phyloP scores from a whole-genome alignment of 2,797 vertebrate species.

The Scyliorhinus canicula region DNA sequence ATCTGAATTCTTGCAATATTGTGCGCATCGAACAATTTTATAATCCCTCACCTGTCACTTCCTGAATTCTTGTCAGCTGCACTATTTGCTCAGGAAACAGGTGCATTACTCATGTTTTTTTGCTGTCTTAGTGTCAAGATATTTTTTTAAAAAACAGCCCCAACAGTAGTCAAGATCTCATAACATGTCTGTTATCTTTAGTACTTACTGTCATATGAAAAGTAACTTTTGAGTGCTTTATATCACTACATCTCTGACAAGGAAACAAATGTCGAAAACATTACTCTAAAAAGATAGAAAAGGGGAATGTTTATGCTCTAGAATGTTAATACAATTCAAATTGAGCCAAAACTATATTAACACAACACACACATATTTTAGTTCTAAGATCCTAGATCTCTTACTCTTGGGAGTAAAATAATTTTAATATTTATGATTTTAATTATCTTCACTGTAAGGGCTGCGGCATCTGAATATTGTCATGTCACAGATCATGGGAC shows the following conservation, averaged over 20 bases:
- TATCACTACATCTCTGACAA: slow-evolving; percentile 53
- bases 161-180: slow-evolving; percentile 48
- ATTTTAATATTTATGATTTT: not conserved
- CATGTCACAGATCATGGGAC: not conserved
- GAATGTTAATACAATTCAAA: not conserved
- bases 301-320: not conserved
- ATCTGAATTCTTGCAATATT: not conserved
- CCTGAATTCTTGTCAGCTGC: slow-evolving; percentile 44
- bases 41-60: slow-evolving; percentile 42
- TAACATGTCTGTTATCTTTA: slow-evolving; percentile 47
- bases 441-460: not conserved
- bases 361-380: not conserved
- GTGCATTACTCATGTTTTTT: slow-evolving; percentile 47
- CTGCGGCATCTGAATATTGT: not conserved
- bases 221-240: slow-evolving; percentile 51
- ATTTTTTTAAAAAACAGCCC: slow-evolving; percentile 48
- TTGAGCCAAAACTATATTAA: not conserved
- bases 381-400: not conserved
- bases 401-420: not conserved
- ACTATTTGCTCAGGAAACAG: slow-evolving; percentile 41
- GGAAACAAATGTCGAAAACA: not conserved
- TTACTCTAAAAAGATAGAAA: not conserved
- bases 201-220: slow-evolving; percentile 53
- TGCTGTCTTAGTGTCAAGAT: slow-evolving; percentile 49
- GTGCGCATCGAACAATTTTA: not conserved